Evolutionary conservation across 2,888 invertebrate species (phyloP).

Genomic region (Tiphia femorata): DNA sequence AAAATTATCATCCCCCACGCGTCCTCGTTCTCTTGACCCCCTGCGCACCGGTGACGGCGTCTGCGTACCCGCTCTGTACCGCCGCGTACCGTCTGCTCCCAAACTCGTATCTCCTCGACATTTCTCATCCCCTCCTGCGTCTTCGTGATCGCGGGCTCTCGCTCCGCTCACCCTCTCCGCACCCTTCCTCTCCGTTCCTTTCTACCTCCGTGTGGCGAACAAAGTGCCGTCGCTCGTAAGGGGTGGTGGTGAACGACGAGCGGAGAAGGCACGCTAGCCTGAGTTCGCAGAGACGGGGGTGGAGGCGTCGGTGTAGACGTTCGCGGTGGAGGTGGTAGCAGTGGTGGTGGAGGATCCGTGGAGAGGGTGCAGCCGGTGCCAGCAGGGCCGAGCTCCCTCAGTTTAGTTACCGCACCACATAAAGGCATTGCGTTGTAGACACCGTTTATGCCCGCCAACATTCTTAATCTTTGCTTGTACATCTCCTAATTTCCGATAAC

Average conservation of each 20-base stretch:
- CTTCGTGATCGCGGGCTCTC: background rate
- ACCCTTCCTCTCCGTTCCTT: conserved; percentile 3
- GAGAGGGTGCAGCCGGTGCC: conserved; percentile 52
- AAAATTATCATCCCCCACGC: no score
- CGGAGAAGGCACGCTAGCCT: conserved; percentile 8
- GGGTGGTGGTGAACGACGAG: conserved; percentile 5
- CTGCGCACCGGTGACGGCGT: conserved; percentile 13
- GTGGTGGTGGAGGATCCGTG: conserved; percentile 20
- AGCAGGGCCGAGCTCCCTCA: conserved; percentile 55
- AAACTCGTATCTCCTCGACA: conserved; percentile 2
- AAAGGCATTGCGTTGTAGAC: conserved; percentile 69
- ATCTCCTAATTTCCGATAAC: conserved; percentile 47
- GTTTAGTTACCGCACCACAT: conserved; percentile 69
- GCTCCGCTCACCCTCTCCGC: conserved; percentile 1
- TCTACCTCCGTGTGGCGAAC: background rate
- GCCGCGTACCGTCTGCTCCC: background rate
- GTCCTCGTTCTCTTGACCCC: no score
- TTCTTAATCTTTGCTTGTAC: conserved; percentile 61
- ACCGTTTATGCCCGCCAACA: conserved; percentile 66
- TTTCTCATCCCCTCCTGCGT: background rate
- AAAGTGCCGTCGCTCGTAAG: background rate
- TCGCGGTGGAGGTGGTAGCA: conserved; percentile 26
- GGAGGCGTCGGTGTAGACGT: conserved; percentile 12
- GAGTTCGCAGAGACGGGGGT: no score
- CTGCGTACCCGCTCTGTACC: conserved; percentile 19